Percentiles rank a stretch among this genome's conserved stretches.
phyloP scores from a whole-genome alignment of 37 sponge, comb jelly and placozoan species.

The Theonella swinhoei region DNA sequence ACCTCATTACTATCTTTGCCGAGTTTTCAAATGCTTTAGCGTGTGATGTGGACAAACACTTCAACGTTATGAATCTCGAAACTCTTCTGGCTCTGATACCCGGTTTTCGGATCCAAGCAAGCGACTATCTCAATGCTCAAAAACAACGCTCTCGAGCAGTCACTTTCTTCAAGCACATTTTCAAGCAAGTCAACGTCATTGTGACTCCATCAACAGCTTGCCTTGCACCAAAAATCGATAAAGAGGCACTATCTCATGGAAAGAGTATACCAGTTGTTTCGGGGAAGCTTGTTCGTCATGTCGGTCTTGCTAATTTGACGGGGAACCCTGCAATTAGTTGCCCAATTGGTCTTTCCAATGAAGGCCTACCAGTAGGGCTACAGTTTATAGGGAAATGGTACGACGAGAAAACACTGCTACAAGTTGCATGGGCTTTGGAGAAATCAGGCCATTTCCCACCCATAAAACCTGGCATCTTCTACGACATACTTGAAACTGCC shows the following conservation, averaged over 20 bases:
- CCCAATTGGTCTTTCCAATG: conserved; percentile 39
- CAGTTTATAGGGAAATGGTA: conserved; percentile 77
- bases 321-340: conserved; percentile 48
- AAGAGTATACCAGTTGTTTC: not conserved
- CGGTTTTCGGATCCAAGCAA: not conserved
- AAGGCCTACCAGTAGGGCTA: conserved; percentile 69
- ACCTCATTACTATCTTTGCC: conserved; percentile 12
- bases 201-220: conserved; percentile 58
- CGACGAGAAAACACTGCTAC: conserved; percentile 65
- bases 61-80: conserved; percentile 29
- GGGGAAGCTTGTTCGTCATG: conserved; percentile 4
- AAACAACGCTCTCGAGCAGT: conserved; percentile 60
- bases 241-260: conserved; percentile 25
- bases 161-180: conserved; percentile 23
- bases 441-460: conserved; percentile 5
- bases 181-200: conserved; percentile 48
- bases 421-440: conserved; percentile 46
- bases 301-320: conserved; percentile 40
- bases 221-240: conserved; percentile 27
- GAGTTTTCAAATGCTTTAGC: conserved; percentile 20
- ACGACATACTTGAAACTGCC: conserved; percentile 29
- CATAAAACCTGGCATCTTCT: conserved; percentile 39
- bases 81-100: not conserved
- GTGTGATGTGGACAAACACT: conserved; percentile 36
- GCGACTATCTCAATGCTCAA: conserved; percentile 37